phyloP scores from a whole-genome alignment of 1,140 invertebrate species.

The Magallana gigas region DNA sequence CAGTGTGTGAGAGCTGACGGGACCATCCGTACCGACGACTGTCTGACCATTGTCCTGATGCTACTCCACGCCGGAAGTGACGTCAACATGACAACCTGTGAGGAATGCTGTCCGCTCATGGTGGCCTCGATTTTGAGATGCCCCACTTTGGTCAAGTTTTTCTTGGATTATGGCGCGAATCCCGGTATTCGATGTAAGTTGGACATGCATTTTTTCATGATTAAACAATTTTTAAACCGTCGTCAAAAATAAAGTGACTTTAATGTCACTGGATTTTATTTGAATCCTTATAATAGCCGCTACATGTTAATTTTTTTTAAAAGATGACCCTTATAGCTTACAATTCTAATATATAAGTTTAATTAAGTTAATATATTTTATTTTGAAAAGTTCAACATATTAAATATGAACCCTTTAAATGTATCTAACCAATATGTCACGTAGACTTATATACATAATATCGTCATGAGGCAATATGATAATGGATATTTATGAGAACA shows the following conservation, averaged over 20 bases:
- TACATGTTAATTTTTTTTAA: too few species aligned
- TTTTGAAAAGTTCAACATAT: not conserved
- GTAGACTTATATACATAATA: not conserved
- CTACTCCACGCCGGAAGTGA: constrained; percentile 57
- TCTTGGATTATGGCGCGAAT: constrained; percentile 59
- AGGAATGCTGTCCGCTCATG: constrained; percentile 60
- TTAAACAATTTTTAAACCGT: too few species aligned
- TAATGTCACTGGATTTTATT: not conserved
- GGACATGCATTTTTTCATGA: not conserved
- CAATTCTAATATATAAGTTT: too few species aligned
- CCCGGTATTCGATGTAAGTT: constrained; percentile 59
- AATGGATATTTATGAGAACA: not conserved
- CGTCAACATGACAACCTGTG: constrained; percentile 55
- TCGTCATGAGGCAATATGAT: not conserved
- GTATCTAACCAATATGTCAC: not conserved
- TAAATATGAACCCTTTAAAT: not conserved
- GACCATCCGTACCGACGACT: constrained; percentile 40
- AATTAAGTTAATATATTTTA: too few species aligned
- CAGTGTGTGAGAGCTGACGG: constrained; percentile 38
- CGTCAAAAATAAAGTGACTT: not conserved
- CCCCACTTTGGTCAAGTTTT: constrained; percentile 50
- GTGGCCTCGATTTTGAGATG: constrained; percentile 47
- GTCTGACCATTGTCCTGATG: constrained; percentile 56
- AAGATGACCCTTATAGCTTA: too few species aligned
- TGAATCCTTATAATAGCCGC: not conserved